Evolutionary conservation across 1,140 invertebrate species (phyloP).

Genomic region (Drosophila kepulauana): DNA sequence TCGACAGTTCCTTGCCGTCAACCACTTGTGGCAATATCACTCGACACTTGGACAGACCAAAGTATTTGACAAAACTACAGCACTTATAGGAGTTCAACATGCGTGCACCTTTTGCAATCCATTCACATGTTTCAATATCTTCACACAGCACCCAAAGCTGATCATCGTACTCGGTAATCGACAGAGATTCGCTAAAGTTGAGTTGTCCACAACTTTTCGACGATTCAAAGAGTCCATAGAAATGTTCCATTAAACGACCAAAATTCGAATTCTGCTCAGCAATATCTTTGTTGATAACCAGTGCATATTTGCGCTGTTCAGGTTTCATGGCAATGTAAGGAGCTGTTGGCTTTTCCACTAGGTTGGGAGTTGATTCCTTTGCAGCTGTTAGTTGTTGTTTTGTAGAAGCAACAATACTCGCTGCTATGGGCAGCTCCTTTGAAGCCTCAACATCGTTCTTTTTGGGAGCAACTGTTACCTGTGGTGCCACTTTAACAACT

Average conservation of each 20-base stretch:
- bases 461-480: not conserved
- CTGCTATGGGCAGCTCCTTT: not conserved
- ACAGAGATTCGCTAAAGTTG: conserved; percentile 33
- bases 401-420: conserved; percentile 1
- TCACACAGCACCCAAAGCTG: conserved; percentile 44
- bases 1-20: conserved; percentile 22
- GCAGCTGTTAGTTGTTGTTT: not conserved
- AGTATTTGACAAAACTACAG: conserved; percentile 41
- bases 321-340: conserved; percentile 36
- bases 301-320: conserved; percentile 31
- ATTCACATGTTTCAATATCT: conserved; percentile 42
- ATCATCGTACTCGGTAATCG: conserved; percentile 14
- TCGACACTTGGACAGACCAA: conserved; percentile 6
- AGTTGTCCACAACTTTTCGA: not conserved
- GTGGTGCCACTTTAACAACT: not conserved
- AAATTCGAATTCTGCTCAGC: conserved; percentile 1
- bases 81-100: conserved; percentile 25
- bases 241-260: conserved; percentile 31
- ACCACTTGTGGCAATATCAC: conserved; percentile 42
- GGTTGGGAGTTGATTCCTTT: not conserved
- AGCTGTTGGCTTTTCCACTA: not conserved
- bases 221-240: conserved; percentile 22
- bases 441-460: not conserved
- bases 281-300: conserved; percentile 35
- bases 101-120: conserved; percentile 29